phyloP scores from a whole-genome alignment of 1,140 invertebrate species.

The Drusus annulatus region DNA sequence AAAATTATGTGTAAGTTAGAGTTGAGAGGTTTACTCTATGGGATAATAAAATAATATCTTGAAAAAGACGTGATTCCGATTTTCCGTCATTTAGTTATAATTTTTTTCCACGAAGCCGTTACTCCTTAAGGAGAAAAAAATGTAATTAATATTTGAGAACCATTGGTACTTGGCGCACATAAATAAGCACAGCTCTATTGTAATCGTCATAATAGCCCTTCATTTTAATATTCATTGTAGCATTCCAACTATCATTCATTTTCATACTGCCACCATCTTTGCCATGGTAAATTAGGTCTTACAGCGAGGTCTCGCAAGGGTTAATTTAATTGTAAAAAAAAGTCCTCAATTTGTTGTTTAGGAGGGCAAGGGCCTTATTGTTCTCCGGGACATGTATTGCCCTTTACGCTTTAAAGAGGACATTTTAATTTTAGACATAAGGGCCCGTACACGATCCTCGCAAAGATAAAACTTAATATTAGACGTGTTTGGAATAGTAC shows the following conservation, averaged over 20 bases:
- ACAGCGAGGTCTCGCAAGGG: constrained; percentile 11
- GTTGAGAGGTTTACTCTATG: no score
- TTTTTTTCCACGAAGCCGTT: no score
- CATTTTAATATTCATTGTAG: constrained; percentile 59
- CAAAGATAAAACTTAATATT: no score
- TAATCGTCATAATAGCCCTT: constrained; percentile 58
- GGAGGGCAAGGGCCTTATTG: constrained; percentile 23
- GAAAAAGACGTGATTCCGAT: no score
- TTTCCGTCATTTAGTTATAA: no score
- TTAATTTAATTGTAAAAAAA: constrained; percentile 38
- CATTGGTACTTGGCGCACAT: constrained; percentile 18
- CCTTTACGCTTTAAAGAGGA: constrained; percentile 57
- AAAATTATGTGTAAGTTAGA: no score
- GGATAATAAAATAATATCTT: no score
- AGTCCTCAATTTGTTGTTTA: constrained; percentile 50
- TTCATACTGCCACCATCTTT: constrained; percentile 28
- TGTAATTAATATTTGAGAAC: constrained; percentile 38
- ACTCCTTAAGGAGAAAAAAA: no score
- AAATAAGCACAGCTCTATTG: constrained; percentile 55
- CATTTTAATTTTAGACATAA: constrained; percentile 55
- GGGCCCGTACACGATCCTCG: background rate
- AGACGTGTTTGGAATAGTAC: no score
- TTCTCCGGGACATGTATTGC: constrained; percentile 46
- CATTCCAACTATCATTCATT: constrained; percentile 55
- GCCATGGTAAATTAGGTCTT: constrained; percentile 26